phyloP scores from a whole-genome alignment of 2,888 invertebrate genomes.

The Cerastis rubricosa region DNA sequence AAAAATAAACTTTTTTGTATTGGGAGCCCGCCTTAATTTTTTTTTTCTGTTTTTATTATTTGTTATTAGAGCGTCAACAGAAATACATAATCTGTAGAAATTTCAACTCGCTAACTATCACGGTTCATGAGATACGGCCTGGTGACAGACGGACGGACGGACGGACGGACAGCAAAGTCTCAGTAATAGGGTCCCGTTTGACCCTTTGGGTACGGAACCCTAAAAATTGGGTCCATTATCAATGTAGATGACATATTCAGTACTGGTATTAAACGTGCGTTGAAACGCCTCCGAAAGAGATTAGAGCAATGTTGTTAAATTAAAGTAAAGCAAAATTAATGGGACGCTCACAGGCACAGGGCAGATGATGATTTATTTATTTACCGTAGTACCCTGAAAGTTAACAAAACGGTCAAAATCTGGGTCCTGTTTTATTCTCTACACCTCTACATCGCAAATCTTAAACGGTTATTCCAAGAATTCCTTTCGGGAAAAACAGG shows the following conservation, averaged over 20 bases:
- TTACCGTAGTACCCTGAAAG: background rate
- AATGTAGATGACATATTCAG: background rate
- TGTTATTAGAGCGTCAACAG: no score
- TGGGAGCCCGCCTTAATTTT: no score
- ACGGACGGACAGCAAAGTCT: no score
- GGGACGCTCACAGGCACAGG: background rate
- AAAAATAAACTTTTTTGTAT: no score
- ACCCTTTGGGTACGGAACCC: no score
- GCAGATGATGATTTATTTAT: background rate
- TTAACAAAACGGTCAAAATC: background rate
- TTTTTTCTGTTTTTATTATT: no score
- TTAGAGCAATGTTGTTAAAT: conserved; percentile 9
- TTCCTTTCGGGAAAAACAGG: background rate
- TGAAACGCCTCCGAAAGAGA: background rate
- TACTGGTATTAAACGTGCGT: background rate
- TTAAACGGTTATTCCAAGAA: background rate
- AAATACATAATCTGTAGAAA: no score
- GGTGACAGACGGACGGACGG: no score
- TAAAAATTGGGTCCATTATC: background rate
- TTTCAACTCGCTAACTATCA: no score
- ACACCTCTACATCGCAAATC: background rate
- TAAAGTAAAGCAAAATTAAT: background rate
- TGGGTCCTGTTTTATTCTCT: background rate
- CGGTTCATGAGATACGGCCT: no score
- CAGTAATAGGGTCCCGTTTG: no score